Conservation (phyloP, 2,113 vertebrate species). For the Urocitellus parryii region DNA sequence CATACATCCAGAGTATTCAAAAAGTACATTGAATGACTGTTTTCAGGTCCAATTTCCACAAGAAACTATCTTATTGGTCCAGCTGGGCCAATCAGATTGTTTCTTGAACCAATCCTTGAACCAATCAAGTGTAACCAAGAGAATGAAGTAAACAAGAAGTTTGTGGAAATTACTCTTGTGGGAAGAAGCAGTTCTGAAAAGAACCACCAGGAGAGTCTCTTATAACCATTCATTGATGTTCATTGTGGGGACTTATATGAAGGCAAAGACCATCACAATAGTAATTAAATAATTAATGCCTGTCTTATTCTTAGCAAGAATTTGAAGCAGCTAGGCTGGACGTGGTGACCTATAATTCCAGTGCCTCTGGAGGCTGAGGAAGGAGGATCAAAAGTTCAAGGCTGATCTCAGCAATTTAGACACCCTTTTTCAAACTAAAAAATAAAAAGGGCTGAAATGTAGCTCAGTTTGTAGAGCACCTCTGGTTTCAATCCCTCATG, state of each 20-base stretch:
- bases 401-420: too few relatives aligned
- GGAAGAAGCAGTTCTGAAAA: not conserved
- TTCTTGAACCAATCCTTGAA: not conserved
- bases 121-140: not conserved
- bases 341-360: too few relatives aligned
- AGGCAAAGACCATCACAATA: slow-evolving; percentile 14
- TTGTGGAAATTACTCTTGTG: not conserved
- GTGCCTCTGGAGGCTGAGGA: too few relatives aligned
- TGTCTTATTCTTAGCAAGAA: not conserved
- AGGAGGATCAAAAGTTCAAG: too few relatives aligned
- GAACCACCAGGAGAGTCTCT: not conserved
- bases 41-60: not conserved
- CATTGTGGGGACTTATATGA: not conserved
- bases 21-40: not conserved
- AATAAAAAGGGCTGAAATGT: too few relatives aligned
- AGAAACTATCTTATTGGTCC: not conserved
- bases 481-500: too few relatives aligned
- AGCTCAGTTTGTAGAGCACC: too few relatives aligned
- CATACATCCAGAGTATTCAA: not conserved
- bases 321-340: not conserved
- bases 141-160: not conserved
- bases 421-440: too few relatives aligned
- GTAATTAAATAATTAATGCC: not conserved
- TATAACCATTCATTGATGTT: not conserved
- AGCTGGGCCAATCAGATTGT: not conserved